These are phyloP conservation scores for Arremon brunneinucha DNA, from an alignment of 2,797 vertebrate genomes.

Conservation along the genomic window DNA sequence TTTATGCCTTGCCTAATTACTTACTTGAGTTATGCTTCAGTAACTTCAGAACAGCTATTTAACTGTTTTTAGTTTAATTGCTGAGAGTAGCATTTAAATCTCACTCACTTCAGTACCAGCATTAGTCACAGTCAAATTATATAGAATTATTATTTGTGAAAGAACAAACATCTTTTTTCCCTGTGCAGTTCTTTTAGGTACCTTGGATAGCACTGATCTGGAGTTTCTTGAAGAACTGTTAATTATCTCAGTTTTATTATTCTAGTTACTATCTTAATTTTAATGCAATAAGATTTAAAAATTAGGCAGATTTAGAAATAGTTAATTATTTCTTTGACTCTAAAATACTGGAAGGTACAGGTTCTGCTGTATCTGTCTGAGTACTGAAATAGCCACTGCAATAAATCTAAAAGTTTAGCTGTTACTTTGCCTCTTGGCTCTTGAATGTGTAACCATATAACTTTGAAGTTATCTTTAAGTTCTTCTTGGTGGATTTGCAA, in stretches of 20 bases:
- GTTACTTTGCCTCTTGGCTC: not conserved
- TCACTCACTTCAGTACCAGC: not conserved
- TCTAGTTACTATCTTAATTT: not conserved
- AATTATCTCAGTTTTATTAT: not conserved
- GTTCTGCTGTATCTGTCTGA: not conserved
- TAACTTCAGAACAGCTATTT: not conserved
- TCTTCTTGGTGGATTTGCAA: not conserved
- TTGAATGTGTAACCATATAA: not conserved
- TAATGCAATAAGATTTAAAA: not conserved
- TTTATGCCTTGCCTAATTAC: conserved; percentile 3
- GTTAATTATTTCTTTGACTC: not conserved
- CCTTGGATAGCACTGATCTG: not conserved
- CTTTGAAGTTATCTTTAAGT: not conserved
- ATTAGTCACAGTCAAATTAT: not conserved
- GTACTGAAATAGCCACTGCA: not conserved
- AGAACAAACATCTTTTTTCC: not conserved
- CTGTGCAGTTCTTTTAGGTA: not conserved
- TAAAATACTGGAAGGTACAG: not conserved
- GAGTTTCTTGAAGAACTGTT: not conserved
- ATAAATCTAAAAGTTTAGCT: not conserved
- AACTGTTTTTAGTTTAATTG: not conserved
- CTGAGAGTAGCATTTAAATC: not conserved
- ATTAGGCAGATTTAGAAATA: not conserved
- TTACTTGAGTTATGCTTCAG: conserved; percentile 2
- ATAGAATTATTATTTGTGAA: not conserved